These are phyloP conservation scores for Pedetes capensis DNA, from an alignment of 2,113 vertebrate genomes.

Conservation along the genomic window DNA sequence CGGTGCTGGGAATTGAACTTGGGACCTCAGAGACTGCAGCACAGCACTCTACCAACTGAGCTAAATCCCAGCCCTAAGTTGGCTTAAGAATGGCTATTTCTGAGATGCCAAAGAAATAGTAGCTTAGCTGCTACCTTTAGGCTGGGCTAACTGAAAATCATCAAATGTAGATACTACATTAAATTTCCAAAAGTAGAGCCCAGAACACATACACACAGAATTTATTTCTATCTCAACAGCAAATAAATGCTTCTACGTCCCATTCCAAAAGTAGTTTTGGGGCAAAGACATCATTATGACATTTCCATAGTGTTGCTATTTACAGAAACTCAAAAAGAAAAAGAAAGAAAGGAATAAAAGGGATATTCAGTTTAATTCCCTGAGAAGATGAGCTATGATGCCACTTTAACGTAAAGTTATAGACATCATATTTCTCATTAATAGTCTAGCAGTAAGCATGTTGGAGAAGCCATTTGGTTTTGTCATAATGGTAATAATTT, in stretches of 20 bases:
- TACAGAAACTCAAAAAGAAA: background rate
- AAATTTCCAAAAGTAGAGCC: background rate
- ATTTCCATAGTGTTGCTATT: background rate
- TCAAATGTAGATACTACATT: background rate
- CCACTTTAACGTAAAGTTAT: background rate
- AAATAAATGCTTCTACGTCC: background rate
- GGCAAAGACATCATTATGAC: background rate
- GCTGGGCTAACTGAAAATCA: background rate
- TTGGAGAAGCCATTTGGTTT: background rate
- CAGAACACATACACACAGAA: background rate
- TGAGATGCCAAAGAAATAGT: background rate
- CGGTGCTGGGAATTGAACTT: no score
- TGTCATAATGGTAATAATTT: conserved; percentile 29
- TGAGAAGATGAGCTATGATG: background rate
- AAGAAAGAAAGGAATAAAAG: background rate
- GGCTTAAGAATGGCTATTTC: background rate
- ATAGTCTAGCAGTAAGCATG: conserved; percentile 3
- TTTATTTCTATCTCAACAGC: background rate
- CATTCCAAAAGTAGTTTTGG: background rate
- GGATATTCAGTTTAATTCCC: background rate
- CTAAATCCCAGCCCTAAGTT: no score
- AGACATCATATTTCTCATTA: conserved; percentile 9
- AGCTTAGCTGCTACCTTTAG: background rate
- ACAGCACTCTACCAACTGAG: no score
- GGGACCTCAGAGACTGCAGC: no score